Percentiles rank a stretch among this genome's conserved stretches.
phyloP scores from a whole-genome alignment of 2,888 invertebrate species.

The Calameuta filiformis region DNA sequence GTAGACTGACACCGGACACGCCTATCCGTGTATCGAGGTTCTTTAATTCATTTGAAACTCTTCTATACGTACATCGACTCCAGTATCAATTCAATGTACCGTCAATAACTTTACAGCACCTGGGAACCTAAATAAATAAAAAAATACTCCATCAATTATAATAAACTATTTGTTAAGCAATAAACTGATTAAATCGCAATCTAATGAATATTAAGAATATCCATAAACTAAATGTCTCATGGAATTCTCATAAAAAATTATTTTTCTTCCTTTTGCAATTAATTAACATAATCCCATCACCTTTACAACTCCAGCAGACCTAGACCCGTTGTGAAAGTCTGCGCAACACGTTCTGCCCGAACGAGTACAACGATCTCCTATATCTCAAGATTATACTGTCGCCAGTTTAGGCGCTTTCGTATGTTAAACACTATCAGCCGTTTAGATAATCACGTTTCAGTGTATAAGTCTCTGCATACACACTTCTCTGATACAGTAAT shows the following conservation, averaged over 20 bases:
- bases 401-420: constrained; percentile 5
- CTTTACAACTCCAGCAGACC: background rate
- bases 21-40: background rate
- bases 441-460: background rate
- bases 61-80: background rate
- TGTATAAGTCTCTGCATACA: background rate
- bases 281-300: background rate
- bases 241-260: background rate
- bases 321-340: background rate
- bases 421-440: background rate
- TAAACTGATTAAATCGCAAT: background rate
- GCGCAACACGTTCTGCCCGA: background rate
- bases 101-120: background rate
- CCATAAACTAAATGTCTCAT: background rate
- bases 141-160: background rate
- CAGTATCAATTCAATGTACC: background rate
- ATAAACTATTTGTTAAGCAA: background rate
- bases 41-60: background rate
- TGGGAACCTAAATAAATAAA: background rate
- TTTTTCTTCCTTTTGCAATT: background rate
- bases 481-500: background rate
- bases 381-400: background rate
- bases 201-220: background rate
- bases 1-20: background rate
- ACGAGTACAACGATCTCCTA: background rate